Conservation (phyloP, 2,888 invertebrate genomes). For the Coecobrya sp. region DNA sequence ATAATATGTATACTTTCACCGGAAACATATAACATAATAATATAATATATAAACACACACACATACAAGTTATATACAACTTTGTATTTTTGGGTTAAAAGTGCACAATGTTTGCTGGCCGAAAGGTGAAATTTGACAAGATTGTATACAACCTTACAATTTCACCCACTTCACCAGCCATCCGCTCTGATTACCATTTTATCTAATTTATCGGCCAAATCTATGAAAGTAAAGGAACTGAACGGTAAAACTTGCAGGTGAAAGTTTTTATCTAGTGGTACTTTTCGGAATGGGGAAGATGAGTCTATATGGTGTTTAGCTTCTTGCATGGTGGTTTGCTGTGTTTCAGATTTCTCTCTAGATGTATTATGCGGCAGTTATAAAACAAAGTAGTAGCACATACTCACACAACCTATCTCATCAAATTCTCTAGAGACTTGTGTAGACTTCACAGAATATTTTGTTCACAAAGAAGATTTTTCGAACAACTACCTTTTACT, state of each 20-base stretch:
- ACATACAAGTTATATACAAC: neutral
- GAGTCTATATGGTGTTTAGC: neutral
- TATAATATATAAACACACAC: neutral
- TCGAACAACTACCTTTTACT: conserved; percentile 21
- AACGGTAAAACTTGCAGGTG: conserved; percentile 49
- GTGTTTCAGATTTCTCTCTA: conserved; percentile 12
- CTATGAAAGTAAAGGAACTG: conserved; percentile 40
- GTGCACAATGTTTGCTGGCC: neutral
- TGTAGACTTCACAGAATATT: conserved; percentile 37
- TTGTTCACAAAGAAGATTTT: conserved; percentile 50
- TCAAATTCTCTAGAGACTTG: conserved; percentile 63
- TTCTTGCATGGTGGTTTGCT: conserved; percentile 1
- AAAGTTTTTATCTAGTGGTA: neutral
- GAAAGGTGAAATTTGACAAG: conserved; percentile 59
- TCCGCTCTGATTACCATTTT: conserved; percentile 66
- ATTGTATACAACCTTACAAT: conserved; percentile 10
- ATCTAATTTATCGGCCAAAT: conserved; percentile 71
- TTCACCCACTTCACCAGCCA: conserved; percentile 33
- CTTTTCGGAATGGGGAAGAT: neutral
- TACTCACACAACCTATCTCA: conserved; percentile 46
- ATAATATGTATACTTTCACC: neutral
- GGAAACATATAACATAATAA: neutral
- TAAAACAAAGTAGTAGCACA: conserved; percentile 38
- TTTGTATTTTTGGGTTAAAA: neutral
- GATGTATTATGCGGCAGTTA: conserved; percentile 3